These are phyloP conservation scores for Larimichthys crocea DNA, from an alignment of 2,113 vertebrate genomes.

Conservation along the genomic window DNA sequence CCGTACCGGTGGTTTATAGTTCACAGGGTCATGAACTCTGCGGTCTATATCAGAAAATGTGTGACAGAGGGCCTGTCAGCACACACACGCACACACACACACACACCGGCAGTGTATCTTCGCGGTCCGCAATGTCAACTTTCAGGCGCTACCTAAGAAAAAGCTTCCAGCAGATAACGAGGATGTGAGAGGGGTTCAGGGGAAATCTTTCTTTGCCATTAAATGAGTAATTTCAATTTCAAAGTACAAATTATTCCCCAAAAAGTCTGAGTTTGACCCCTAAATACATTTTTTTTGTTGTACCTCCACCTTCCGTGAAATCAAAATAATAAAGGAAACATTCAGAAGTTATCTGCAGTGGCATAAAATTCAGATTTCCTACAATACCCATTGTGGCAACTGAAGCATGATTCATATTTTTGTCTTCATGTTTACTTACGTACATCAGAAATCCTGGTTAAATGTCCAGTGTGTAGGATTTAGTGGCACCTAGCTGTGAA, in stretches of 20 bases:
- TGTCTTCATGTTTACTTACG: too few relatives aligned
- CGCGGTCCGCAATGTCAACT: background rate
- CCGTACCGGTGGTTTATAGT: constrained; percentile 32
- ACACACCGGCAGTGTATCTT: constrained; percentile 12
- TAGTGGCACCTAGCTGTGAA: too few relatives aligned
- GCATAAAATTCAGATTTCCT: too few relatives aligned
- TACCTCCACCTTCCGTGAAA: too few relatives aligned
- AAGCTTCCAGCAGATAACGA: constrained; percentile 3
- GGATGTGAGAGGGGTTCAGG: background rate
- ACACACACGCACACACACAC: constrained; percentile 16
- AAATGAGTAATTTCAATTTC: background rate
- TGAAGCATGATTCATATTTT: too few relatives aligned
- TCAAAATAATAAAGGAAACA: too few relatives aligned
- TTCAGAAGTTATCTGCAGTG: too few relatives aligned
- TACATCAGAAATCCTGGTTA: too few relatives aligned
- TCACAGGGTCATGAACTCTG: constrained; percentile 58
- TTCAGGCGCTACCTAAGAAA: constrained; percentile 18
- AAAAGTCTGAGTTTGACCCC: background rate
- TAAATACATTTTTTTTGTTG: too few relatives aligned
- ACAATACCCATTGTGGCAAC: too few relatives aligned
- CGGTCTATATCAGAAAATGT: constrained; percentile 23
- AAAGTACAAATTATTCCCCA: background rate
- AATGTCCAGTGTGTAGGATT: too few relatives aligned
- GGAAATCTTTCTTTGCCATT: background rate
- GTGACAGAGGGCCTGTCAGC: constrained; percentile 11